These are phyloP conservation scores for Salvelinus namaycush DNA, from an alignment of 2,113 vertebrate species.

Conservation along the genomic window DNA sequence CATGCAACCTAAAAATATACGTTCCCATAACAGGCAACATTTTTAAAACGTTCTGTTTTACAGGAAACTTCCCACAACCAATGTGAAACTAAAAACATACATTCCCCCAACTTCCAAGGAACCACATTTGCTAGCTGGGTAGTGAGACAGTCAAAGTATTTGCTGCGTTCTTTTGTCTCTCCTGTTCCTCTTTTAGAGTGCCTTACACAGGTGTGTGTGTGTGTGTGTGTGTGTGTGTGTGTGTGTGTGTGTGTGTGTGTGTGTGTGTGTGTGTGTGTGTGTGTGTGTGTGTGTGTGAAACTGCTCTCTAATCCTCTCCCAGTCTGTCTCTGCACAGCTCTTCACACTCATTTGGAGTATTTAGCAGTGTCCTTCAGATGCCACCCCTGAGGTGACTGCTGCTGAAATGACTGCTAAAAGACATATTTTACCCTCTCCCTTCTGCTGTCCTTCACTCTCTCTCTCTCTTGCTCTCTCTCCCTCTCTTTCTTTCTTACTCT, in stretches of 20 bases:
- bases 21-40: too few species aligned
- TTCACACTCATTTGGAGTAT: conserved; percentile 21
- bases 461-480: background rate
- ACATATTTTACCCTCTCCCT: conserved; percentile 47
- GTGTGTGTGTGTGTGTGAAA: background rate
- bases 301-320: background rate
- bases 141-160: too few species aligned
- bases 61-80: too few species aligned
- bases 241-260: background rate
- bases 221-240: background rate
- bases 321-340: background rate
- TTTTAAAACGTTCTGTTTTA: too few species aligned
- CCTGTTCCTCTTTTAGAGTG: too few species aligned
- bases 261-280: too few species aligned
- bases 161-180: too few species aligned
- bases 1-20: too few species aligned
- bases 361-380: conserved; percentile 71
- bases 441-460: conserved; percentile 31
- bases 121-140: too few species aligned
- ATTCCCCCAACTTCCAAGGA: too few species aligned
- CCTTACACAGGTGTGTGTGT: background rate
- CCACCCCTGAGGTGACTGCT: conserved; percentile 59
- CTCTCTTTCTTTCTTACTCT: background rate
- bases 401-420: conserved; percentile 63
- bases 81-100: too few species aligned